These are phyloP conservation scores for Cephus nigrinus DNA, from an alignment of 2,888 invertebrate genomes.

Conservation along the genomic window DNA sequence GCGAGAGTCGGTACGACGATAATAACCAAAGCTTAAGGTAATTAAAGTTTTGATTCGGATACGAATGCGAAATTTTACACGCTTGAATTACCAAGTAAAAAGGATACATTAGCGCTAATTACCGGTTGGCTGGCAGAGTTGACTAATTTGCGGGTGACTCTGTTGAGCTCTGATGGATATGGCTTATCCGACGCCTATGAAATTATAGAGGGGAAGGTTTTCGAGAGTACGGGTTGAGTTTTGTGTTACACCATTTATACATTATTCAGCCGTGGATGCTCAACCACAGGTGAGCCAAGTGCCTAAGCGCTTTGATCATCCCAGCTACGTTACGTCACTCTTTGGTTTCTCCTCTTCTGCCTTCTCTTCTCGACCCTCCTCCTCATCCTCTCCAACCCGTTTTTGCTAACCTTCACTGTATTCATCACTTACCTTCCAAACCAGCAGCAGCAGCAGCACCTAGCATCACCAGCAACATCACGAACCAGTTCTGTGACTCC, in stretches of 20 bases:
- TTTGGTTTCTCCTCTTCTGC: neutral
- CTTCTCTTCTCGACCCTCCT: neutral
- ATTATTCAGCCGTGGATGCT: slow-evolving; percentile 30
- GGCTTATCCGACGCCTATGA: neutral
- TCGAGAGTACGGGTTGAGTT: slow-evolving; percentile 6
- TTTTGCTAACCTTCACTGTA: neutral
- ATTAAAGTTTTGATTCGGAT: neutral
- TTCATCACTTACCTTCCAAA: neutral
- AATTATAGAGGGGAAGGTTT: neutral
- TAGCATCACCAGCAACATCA: neutral
- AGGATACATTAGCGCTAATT: neutral
- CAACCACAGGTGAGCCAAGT: slow-evolving; percentile 23
- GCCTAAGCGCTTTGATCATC: slow-evolving; percentile 24
- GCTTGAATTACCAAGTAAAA: neutral
- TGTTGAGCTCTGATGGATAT: neutral
- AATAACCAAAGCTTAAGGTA: neutral
- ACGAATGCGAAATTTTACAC: neutral
- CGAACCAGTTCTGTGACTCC: neutral
- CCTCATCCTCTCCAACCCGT: neutral
- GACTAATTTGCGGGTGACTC: slow-evolving; percentile 4
- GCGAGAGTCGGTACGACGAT: neutral
- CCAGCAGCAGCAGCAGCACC: neutral
- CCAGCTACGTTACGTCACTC: slow-evolving; percentile 13
- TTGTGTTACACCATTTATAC: slow-evolving; percentile 28
- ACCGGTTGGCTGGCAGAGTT: neutral